These are phyloP conservation scores for Malthinus seriepunctatus DNA, from an alignment of 2,888 invertebrate genomes.

Conservation along the genomic window DNA sequence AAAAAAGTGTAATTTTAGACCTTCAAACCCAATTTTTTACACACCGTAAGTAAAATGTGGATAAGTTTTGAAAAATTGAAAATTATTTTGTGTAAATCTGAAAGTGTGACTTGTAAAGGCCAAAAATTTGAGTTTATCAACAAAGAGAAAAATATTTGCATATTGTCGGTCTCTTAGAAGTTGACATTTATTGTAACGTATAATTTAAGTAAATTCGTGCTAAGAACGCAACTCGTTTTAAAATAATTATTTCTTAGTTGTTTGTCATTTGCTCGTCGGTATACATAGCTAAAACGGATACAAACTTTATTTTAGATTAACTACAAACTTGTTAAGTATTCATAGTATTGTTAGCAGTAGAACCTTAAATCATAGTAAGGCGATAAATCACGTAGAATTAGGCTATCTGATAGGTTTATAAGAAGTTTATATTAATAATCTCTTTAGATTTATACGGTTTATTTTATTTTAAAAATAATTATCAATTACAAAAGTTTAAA, in stretches of 20 bases:
- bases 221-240: too few species aligned
- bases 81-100: too few species aligned
- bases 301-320: constrained; percentile 11
- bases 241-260: too few species aligned
- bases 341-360: constrained; percentile 20
- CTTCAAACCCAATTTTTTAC: too few species aligned
- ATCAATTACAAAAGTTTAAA: too few species aligned
- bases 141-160: background rate
- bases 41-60: too few species aligned
- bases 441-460: constrained; percentile 9
- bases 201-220: background rate
- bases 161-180: background rate
- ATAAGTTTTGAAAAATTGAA: too few species aligned
- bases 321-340: constrained; percentile 18
- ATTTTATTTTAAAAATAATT: too few species aligned
- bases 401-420: constrained; percentile 10
- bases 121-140: too few species aligned
- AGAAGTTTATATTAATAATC: constrained; percentile 16
- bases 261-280: too few species aligned
- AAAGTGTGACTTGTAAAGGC: too few species aligned
- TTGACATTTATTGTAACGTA: background rate
- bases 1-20: too few species aligned
- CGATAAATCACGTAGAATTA: constrained; percentile 17
- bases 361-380: constrained; percentile 11
- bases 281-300: background rate